Conservation (phyloP, 2,113 vertebrate genomes). For the Malurus melanocephalus region DNA sequence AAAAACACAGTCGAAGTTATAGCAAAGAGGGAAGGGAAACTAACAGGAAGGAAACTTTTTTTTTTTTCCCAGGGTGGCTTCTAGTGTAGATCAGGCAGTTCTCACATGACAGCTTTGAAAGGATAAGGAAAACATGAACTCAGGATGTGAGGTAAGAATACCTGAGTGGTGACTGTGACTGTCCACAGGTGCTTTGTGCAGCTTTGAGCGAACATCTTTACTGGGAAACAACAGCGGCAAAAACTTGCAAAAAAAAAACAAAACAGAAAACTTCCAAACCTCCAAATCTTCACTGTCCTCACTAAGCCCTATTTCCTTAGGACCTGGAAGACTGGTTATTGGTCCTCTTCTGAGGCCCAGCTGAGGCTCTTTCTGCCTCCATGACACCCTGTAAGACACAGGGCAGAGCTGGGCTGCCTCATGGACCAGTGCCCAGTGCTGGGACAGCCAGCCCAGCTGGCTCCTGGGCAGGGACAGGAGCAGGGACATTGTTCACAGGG, state of each 20-base stretch:
- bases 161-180: neutral
- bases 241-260: rapidly evolving
- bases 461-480: neutral
- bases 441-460: neutral
- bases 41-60: neutral
- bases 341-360: neutral
- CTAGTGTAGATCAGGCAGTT: neutral
- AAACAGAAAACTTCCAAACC: rapidly evolving
- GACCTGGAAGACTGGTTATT: neutral
- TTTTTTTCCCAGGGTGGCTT: neutral
- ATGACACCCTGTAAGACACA: neutral
- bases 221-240: neutral
- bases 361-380: neutral
- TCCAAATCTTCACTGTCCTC: neutral
- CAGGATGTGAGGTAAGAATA: neutral
- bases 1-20: neutral
- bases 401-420: neutral
- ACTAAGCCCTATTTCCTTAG: neutral
- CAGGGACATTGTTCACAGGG: neutral
- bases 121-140: neutral
- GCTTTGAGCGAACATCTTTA: neutral
- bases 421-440: neutral
- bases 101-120: neutral
- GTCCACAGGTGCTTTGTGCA: neutral
- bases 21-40: neutral